These are phyloP conservation scores for Neogobius melanostomus DNA, from an alignment of 2,113 vertebrate genomes.

Conservation along the genomic window DNA sequence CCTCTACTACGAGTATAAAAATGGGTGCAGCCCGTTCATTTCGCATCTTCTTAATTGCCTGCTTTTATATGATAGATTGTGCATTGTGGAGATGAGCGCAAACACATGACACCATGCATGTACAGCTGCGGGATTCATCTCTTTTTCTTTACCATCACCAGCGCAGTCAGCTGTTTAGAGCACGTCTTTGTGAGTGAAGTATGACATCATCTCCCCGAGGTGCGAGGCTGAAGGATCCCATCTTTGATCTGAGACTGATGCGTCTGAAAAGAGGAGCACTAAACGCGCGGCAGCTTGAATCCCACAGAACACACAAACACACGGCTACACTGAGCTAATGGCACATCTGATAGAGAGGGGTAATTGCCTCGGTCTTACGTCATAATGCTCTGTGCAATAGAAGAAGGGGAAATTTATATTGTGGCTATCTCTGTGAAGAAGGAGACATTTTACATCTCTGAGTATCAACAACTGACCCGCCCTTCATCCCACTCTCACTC, in stretches of 20 bases:
- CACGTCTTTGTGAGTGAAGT: conserved; percentile 24
- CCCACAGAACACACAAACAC: conserved; percentile 4
- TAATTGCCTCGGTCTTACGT: conserved; percentile 71
- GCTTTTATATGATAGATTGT: not conserved
- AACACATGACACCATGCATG: conserved; percentile 30
- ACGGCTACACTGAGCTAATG: conserved; percentile 25
- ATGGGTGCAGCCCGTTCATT: no score
- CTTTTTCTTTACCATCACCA: conserved; percentile 16
- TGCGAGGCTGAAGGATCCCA: conserved; percentile 41
- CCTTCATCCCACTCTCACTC: conserved; percentile 14
- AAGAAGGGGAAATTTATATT: conserved; percentile 59
- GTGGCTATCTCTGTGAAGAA: conserved; percentile 41
- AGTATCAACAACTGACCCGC: conserved; percentile 21
- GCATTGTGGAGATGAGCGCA: not conserved
- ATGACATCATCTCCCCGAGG: conserved; percentile 67
- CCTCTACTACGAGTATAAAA: no score
- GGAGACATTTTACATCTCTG: conserved; percentile 40
- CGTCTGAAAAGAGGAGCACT: conserved; percentile 18
- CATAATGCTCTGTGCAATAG: conserved; percentile 25
- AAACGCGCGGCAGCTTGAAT: conserved; percentile 6
- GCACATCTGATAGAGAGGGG: conserved; percentile 66
- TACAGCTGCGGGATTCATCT: conserved; percentile 43
- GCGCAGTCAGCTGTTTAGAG: conserved; percentile 51
- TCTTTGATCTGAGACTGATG: conserved; percentile 49
- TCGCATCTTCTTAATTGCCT: not conserved